Percentiles rank a stretch among this genome's conserved stretches.
Evolutionary conservation across 2,113 vertebrate species (phyloP).

Genomic region (Balaenoptera acutorostrata): DNA sequence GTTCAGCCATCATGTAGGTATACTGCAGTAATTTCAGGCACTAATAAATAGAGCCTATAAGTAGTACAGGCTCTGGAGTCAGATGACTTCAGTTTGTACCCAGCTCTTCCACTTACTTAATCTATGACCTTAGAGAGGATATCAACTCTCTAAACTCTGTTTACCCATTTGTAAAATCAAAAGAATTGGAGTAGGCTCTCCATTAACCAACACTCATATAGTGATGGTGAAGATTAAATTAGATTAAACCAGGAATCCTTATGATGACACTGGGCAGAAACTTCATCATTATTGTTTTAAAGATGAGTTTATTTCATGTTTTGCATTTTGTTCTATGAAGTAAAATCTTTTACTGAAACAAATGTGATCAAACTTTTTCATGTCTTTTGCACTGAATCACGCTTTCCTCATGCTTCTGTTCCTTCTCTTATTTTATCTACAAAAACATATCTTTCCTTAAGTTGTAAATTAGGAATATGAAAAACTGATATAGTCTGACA

Average conservation of each 20-base stretch:
- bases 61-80: not conserved
- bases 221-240: not conserved
- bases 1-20: accelerated
- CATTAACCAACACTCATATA: not conserved
- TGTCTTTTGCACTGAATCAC: not conserved
- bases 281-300: not conserved
- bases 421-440: not conserved
- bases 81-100: not conserved
- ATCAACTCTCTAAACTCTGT: not conserved
- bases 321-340: not conserved
- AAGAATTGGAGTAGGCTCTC: not conserved
- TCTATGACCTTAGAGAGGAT: not conserved
- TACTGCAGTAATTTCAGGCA: not conserved
- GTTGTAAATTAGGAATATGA: not conserved
- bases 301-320: not conserved
- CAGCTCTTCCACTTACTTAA: not conserved
- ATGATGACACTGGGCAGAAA: not conserved
- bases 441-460: not conserved
- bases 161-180: not conserved
- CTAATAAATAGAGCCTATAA: not conserved
- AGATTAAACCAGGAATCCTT: not conserved
- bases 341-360: not conserved
- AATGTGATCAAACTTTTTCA: not conserved
- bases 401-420: not conserved
- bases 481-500: not conserved